These are phyloP conservation scores for Dusona sp. DNA, from an alignment of 2,888 invertebrate species.

Conservation along the genomic window DNA sequence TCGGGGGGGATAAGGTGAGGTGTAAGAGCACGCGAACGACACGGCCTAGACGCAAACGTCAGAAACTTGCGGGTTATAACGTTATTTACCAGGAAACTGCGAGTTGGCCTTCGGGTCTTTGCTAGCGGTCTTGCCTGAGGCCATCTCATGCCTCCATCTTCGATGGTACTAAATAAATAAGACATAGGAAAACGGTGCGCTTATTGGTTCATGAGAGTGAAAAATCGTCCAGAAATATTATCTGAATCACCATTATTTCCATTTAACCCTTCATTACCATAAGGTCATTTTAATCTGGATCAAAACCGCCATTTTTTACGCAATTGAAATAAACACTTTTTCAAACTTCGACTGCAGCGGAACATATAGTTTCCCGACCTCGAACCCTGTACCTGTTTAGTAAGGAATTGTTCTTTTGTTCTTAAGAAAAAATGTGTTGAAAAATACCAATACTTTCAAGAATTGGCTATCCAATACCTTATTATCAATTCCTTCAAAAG, in stretches of 20 bases:
- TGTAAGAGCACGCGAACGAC: conserved; percentile 42
- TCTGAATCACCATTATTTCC: background rate
- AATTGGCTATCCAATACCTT: too few species aligned
- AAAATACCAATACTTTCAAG: background rate
- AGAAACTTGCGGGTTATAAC: conserved; percentile 55
- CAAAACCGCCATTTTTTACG: background rate
- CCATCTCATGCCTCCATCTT: conserved; percentile 28
- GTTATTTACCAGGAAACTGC: conserved; percentile 68
- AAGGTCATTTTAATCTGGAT: background rate
- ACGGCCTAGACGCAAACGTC: conserved; percentile 61
- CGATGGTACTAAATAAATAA: conserved; percentile 23
- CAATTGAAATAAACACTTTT: background rate
- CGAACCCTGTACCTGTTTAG: too few species aligned
- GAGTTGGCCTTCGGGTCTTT: conserved; percentile 52
- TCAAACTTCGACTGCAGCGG: background rate
- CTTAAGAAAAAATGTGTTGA: too few species aligned
- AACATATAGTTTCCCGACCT: background rate
- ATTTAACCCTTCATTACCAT: background rate
- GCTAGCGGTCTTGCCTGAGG: conserved; percentile 42
- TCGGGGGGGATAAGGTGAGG: conserved; percentile 15
- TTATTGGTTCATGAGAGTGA: conserved; percentile 20
- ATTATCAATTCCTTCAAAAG: too few species aligned
- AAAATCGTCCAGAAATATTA: conserved; percentile 2
- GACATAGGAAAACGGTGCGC: conserved; percentile 33
- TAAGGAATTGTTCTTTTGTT: too few species aligned